Conservation (phyloP, 2,113 vertebrate species). For the Diadophis punctatus region DNA sequence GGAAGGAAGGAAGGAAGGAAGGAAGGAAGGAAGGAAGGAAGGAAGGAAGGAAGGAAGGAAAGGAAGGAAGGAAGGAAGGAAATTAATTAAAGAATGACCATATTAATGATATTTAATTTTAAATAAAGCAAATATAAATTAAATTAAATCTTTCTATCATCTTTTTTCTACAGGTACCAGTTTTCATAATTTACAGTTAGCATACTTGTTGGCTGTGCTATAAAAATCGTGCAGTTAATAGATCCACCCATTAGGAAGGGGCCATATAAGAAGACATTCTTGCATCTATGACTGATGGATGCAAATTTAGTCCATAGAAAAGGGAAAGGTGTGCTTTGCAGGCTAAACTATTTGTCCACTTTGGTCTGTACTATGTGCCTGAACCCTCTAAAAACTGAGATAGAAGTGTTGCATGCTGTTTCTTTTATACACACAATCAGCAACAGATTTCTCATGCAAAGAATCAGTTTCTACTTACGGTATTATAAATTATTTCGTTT, state of each 20-base stretch:
- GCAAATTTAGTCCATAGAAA: background rate
- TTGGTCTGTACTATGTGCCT: background rate
- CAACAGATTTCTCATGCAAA: background rate
- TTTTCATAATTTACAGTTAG: background rate
- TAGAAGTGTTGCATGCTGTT: background rate
- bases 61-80: background rate
- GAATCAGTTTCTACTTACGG: background rate
- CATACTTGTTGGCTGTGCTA: background rate
- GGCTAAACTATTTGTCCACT: background rate
- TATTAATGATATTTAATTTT: background rate
- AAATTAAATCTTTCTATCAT: background rate
- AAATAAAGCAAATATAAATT: background rate
- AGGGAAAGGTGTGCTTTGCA: background rate
- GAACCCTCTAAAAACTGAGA: background rate
- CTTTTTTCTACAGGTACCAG: background rate
- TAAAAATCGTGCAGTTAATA: background rate
- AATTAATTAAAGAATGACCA: background rate
- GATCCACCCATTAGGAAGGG: background rate
- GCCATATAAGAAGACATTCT: background rate
- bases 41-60: background rate
- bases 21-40: too few species aligned
- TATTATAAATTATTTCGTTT: background rate
- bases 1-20: too few species aligned
- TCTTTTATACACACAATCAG: background rate
- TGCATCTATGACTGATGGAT: background rate